Evolutionary conservation across 2,888 invertebrate genomes (phyloP), one percentile per base, ranked within the genome.

Genomic region (Cryptus viduatorius): DNA sequence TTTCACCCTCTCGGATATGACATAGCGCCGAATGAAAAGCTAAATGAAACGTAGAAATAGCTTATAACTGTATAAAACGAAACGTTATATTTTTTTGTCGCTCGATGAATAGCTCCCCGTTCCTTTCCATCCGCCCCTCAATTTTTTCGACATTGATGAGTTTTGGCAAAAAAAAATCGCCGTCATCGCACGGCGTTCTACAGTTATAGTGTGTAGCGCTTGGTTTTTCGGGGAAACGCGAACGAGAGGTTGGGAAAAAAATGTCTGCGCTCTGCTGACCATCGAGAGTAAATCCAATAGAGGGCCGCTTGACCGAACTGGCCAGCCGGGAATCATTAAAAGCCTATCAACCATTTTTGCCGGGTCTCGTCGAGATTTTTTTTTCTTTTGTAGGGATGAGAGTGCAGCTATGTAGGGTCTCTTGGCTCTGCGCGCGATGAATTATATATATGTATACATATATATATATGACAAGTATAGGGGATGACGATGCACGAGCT

Each of bases 271-370:
- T 10, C 72, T 65, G 48, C 24, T 65, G 71, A 84, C 77, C 71
- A 79, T 83, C 68, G 73, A 79, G 79, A 44, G 50, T 69, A 56
- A 78, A 82, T 82, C 78, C 79, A 83, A 79, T 83, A 83, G 42
- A 56, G 37, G 83, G 69, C 59, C 50, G 73, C 48, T 61, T 16
- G 64, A 48, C 31, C 14, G 64, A 44, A 56, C 37, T 72, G 59
- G 69, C 73, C 78, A 75, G 83, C 82, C 83, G 79, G 75, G 75
- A 83, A 79, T 83, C 83, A 83, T 83, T 79, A 83, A 83, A 83
- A 79, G 83, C 83, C 75, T 69, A 82, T 82, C 82, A 78, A 78
- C 73, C 61, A 82, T 82, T 82, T 82, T 79, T 79, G 79, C 69
- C 75, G 44, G 37, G 68, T 83, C 83, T 69, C 79, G 75, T 83